Percentiles rank a stretch among this genome's conserved stretches.
Conservation (phyloP, 2,113 vertebrate genomes). For the Corythornis cristatus region DNA sequence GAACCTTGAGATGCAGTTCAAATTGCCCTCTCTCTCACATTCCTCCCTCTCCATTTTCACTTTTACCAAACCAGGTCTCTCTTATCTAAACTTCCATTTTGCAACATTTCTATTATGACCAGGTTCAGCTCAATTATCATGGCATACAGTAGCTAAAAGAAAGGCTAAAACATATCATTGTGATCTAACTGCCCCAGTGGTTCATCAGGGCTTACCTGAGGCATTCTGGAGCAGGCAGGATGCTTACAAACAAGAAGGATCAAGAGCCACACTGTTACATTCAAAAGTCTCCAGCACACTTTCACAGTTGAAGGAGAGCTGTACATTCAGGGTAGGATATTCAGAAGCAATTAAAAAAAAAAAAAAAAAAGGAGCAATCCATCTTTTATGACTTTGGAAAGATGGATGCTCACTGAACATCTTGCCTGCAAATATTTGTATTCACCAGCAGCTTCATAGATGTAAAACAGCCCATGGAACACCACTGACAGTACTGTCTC, state of each 20-base stretch:
- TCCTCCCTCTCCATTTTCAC: background rate
- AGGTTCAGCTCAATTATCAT: background rate
- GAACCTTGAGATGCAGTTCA: background rate
- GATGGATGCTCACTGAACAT: background rate
- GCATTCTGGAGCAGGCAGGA: background rate
- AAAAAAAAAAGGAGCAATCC: background rate
- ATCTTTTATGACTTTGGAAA: background rate
- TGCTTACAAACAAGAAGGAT: background rate
- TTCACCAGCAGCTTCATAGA: background rate
- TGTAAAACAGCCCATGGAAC: rapidly evolving
- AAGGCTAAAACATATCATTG: background rate
- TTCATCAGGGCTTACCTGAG: background rate
- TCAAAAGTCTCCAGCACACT: background rate
- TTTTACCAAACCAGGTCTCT: background rate
- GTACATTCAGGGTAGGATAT: background rate
- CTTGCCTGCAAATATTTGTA: background rate
- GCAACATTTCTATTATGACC: background rate
- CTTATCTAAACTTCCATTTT: background rate
- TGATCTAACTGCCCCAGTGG: background rate
- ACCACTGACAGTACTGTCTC: background rate
- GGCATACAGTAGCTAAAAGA: background rate
- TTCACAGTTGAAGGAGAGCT: background rate
- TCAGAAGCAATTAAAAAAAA: background rate
- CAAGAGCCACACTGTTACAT: background rate
- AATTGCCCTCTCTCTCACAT: background rate